Evolutionary conservation across 2,113 vertebrate genomes (phyloP).

Genomic region (Zootoca vivipara): DNA sequence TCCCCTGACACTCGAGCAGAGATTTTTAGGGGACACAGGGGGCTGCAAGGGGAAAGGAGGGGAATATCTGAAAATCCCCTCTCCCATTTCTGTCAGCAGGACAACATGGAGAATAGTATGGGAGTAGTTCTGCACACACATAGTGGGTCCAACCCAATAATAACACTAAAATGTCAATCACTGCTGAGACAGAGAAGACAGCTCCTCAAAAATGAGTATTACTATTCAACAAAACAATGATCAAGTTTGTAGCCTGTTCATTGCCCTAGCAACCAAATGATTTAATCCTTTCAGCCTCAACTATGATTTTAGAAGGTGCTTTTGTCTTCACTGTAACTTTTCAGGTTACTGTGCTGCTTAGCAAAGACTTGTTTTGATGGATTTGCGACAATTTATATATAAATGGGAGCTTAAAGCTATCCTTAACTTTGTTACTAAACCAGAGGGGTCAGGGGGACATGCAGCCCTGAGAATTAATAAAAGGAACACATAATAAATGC

Average conservation of each 20-base stretch:
- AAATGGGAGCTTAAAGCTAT: neutral
- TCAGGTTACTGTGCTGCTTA: neutral
- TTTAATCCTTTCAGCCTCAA: neutral
- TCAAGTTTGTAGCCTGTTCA: neutral
- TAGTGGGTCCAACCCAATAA: neutral
- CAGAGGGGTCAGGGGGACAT: slow-evolving; percentile 16
- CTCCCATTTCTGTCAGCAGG: too few species aligned
- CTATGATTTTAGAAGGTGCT: slow-evolving; percentile 25
- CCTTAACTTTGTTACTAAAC: neutral
- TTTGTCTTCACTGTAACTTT: neutral
- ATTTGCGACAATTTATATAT: neutral
- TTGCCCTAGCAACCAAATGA: neutral
- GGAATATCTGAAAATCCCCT: too few species aligned
- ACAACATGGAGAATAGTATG: too few species aligned
- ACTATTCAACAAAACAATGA: neutral
- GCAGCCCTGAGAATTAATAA: slow-evolving; percentile 31
- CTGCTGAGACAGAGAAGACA: neutral
- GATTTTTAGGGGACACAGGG: too few species aligned
- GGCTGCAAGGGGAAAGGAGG: too few species aligned
- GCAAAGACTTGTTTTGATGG: neutral
- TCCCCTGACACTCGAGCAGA: too few species aligned
- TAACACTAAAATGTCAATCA: neutral
- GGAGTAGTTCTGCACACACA: neutral
- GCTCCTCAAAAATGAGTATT: neutral
- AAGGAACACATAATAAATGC: slow-evolving; percentile 44